phyloP scores from a whole-genome alignment of 2,797 vertebrate genomes.

The Crypturellus tataupa region DNA sequence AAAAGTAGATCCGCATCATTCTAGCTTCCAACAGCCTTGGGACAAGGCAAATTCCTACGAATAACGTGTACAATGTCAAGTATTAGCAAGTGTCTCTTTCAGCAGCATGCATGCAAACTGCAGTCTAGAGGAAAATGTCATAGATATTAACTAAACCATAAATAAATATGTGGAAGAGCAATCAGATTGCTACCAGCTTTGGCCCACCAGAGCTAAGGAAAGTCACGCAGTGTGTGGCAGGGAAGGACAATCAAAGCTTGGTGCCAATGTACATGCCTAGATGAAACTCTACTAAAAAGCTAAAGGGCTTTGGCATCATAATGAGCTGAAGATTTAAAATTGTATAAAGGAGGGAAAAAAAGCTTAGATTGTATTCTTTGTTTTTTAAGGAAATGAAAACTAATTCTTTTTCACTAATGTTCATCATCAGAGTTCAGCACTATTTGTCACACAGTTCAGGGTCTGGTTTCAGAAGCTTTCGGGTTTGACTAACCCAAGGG shows the following conservation, averaged over 20 bases:
- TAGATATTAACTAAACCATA: neutral
- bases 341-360: neutral
- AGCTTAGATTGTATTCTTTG: neutral
- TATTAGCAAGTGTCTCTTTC: neutral
- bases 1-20: neutral
- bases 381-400: neutral
- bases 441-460: neutral
- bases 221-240: rapidly evolving
- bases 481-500: slow-evolving; percentile 6
- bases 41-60: neutral
- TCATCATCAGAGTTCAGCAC: neutral
- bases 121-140: neutral
- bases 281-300: neutral
- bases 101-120: neutral
- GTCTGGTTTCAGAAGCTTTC: slow-evolving; percentile 10
- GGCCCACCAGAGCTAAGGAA: neutral
- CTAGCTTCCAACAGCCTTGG: neutral
- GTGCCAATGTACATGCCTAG: neutral
- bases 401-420: neutral
- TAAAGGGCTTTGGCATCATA: neutral
- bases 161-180: neutral
- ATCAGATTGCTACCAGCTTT: neutral
- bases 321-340: neutral
- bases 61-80: neutral
- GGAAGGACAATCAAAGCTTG: neutral